phyloP scores from a whole-genome alignment of 2,113 vertebrate genomes.

The Podarcis cretensis region DNA sequence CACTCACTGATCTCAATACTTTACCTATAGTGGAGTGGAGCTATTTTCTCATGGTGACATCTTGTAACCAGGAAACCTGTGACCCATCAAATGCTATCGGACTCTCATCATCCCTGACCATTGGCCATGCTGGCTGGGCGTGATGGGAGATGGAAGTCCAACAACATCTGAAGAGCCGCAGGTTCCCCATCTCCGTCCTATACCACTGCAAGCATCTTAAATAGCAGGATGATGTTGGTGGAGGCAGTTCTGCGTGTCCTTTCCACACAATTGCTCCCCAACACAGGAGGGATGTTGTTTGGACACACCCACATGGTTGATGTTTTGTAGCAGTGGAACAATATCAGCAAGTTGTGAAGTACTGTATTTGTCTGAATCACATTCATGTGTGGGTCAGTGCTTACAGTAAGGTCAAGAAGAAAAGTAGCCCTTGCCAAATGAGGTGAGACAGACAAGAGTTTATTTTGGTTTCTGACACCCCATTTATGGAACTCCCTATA shows the following conservation, averaged over 20 bases:
- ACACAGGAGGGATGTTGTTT: neutral
- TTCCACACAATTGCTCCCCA: neutral
- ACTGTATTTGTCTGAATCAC: neutral
- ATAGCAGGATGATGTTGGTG: neutral
- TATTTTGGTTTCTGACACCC: neutral
- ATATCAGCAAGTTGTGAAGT: neutral
- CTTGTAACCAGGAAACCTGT: too few relatives aligned
- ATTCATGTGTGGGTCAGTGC: too few relatives aligned
- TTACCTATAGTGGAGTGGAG: too few relatives aligned
- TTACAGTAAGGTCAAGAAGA: neutral
- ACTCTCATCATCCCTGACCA: too few relatives aligned
- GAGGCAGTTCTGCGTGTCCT: neutral
- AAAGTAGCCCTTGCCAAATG: neutral
- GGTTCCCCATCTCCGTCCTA: too few relatives aligned
- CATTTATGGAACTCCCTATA: neutral
- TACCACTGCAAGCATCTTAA: neutral
- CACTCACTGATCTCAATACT: too few relatives aligned
- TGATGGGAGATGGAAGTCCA: too few relatives aligned
- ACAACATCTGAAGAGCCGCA: too few relatives aligned
- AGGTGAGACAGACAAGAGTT: neutral
- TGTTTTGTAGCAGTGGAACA: neutral
- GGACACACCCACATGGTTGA: neutral
- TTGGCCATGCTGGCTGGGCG: too few relatives aligned
- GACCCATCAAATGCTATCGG: too few relatives aligned
- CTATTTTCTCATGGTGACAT: too few relatives aligned